These are phyloP conservation scores for Cabera pusaria DNA, from an alignment of 2,888 invertebrate genomes.

Conservation along the genomic window DNA sequence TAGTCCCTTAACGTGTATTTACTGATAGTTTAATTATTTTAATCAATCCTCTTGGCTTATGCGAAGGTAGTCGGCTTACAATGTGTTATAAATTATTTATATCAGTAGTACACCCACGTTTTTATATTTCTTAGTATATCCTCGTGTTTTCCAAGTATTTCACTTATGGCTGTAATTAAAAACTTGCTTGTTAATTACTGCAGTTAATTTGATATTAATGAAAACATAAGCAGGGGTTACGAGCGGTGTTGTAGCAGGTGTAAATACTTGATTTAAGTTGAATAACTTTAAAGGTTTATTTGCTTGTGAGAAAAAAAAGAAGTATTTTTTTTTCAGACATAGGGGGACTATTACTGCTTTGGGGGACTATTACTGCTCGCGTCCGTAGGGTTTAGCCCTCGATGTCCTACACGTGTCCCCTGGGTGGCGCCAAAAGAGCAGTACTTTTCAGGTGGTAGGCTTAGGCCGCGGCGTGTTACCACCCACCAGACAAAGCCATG, in stretches of 20 bases:
- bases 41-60: conserved; percentile 41
- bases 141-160: conserved; percentile 21
- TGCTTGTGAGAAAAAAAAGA: too few relatives aligned
- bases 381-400: too few relatives aligned
- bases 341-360: too few relatives aligned
- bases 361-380: too few relatives aligned
- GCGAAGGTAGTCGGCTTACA: conserved; percentile 4
- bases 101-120: conserved; percentile 5
- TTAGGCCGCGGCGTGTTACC: too few relatives aligned
- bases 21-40: conserved; percentile 63
- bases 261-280: not conserved
- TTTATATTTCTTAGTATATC: conserved; percentile 26
- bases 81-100: conserved; percentile 15
- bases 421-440: too few relatives aligned
- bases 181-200: conserved; percentile 25
- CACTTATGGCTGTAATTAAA: conserved; percentile 20
- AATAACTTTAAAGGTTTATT: too few relatives aligned
- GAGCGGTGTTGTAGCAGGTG: conserved; percentile 7
- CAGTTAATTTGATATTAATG: conserved; percentile 25
- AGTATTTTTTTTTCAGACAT: too few relatives aligned
- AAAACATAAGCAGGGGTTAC: conserved; percentile 14
- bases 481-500: too few relatives aligned
- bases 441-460: too few relatives aligned
- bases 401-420: too few relatives aligned
- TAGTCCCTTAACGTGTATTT: conserved; percentile 56